phyloP scores from a whole-genome alignment of 1,140 invertebrate genomes.

The Melipona quadrifasciata region DNA sequence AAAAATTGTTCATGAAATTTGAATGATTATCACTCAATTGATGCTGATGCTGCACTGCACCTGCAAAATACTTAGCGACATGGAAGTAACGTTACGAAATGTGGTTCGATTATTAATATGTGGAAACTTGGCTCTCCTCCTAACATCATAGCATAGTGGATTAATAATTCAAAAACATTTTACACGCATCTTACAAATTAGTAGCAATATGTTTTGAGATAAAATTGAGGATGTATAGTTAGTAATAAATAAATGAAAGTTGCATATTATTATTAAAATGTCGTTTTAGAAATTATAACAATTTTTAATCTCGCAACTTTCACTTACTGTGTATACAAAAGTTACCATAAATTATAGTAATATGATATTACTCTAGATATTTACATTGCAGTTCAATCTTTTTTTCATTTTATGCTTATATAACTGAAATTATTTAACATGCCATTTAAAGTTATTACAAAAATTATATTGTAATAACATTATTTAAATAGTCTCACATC shows the following conservation, averaged over 20 bases:
- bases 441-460: neutral
- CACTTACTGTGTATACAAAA: slow-evolving; percentile 76
- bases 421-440: neutral
- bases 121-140: slow-evolving; percentile 64
- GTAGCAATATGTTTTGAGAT: slow-evolving; percentile 69
- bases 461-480: slow-evolving; percentile 23
- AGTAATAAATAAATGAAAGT: slow-evolving; percentile 77
- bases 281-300: slow-evolving; percentile 23
- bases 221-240: slow-evolving; percentile 70
- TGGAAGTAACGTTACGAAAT: slow-evolving; percentile 72
- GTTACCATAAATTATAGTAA: slow-evolving; percentile 75
- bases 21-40: slow-evolving; percentile 74
- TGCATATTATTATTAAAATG: slow-evolving; percentile 43
- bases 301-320: slow-evolving; percentile 71
- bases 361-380: slow-evolving; percentile 76
- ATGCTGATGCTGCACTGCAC: slow-evolving; percentile 79
- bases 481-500: neutral
- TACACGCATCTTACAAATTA: slow-evolving; percentile 75
- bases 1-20: slow-evolving; percentile 72
- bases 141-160: slow-evolving; percentile 64
- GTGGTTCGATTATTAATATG: slow-evolving; percentile 62
- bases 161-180: slow-evolving; percentile 71
- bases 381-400: slow-evolving; percentile 75
- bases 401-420: slow-evolving; percentile 42
- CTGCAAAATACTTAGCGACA: slow-evolving; percentile 81